Evolutionary conservation across 2,797 vertebrate genomes (phyloP), one percentile per base, ranked within the genome.

Genomic region (Syndactyla subalaris): DNA sequence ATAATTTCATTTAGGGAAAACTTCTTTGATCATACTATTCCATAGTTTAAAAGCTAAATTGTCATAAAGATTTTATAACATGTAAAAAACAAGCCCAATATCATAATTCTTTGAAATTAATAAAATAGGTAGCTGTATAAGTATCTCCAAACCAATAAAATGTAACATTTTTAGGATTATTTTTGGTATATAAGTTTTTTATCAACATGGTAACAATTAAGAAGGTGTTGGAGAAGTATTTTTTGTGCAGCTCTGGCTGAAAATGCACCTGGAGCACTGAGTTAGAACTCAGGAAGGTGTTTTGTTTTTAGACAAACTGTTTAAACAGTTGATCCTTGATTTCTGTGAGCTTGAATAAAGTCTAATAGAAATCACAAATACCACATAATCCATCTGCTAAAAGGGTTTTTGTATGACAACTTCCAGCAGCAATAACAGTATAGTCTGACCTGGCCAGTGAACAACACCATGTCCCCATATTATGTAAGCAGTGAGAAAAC

Each of bases 151-250:
- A 87, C 14, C 14, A 30, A 27, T 12, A 54, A 65, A 34, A 67
- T 27, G 4, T 2, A 17, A 3, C 17, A 2, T 24, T 66, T 39
- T 7, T 1, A 39, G 59, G 20, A 22, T 23, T 39, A 3, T 34
- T 85, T 88, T 68, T 73, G 19, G 5, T 21, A 20, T 57, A 1
- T 29, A 5, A 29, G 1, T 49, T 86, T n/a, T 77, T 14, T 23
- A 43, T 11, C 9, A 34, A 11, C 32, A 7, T 32, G 41, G 12
- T 66, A 75, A 57, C 29, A 66, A 26, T 67, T 51, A 3, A 65
- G 29, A 3, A 65, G 32, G 2, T 1, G 22, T 43, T n/a, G 59
- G 10, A 52, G n/a, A 36, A 54, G 14, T 43, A 4, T 29, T 68
- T 65, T 89, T 92, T 85, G 15, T 22, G 32, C 18, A 71, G 0